Percentiles rank a stretch among this genome's conserved stretches.
phyloP scores from a whole-genome alignment of 2,113 vertebrate genomes.

The Pycnonotus jocosus region DNA sequence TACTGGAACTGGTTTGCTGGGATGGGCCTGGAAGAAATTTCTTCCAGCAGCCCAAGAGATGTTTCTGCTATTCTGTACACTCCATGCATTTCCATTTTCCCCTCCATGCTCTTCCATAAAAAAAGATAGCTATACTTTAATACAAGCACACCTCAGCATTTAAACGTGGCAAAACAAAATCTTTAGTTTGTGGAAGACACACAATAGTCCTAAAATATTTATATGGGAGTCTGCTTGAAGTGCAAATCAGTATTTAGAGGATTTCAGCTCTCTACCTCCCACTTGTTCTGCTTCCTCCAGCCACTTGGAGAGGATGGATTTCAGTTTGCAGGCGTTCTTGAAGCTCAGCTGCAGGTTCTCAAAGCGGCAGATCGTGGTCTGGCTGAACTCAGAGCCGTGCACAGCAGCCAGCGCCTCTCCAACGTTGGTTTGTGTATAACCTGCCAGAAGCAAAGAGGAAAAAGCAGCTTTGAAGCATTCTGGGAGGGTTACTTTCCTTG shows the following conservation, averaged over 20 bases:
- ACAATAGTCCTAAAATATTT: not conserved
- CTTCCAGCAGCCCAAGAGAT: not conserved
- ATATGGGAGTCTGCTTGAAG: not conserved
- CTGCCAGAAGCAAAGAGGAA: conserved; percentile 58
- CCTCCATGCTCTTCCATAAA: not conserved
- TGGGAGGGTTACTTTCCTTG: not conserved
- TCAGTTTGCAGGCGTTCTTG: conserved; percentile 96
- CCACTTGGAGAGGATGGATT: conserved; percentile 95
- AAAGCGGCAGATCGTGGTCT: conserved; percentile 97
- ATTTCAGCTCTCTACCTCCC: conserved; percentile 77
- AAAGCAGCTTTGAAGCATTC: not conserved
- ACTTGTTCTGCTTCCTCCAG: conserved; percentile 96
- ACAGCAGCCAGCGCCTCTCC: conserved; percentile 95
- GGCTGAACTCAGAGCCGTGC: conserved; percentile 96
- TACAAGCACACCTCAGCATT: not conserved
- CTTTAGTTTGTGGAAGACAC: not conserved
- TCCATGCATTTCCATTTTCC: not conserved
- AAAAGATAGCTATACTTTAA: not conserved
- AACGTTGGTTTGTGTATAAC: conserved; percentile 97
- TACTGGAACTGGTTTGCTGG: not conserved
- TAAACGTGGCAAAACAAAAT: not conserved
- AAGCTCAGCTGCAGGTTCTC: conserved; percentile 98
- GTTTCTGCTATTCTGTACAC: not conserved
- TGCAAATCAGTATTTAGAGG: not conserved
- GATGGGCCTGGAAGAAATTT: not conserved